Base-by-base conservation (phyloP, 2,113 vertebrate species). In the Glaucomys volans region DNA sequence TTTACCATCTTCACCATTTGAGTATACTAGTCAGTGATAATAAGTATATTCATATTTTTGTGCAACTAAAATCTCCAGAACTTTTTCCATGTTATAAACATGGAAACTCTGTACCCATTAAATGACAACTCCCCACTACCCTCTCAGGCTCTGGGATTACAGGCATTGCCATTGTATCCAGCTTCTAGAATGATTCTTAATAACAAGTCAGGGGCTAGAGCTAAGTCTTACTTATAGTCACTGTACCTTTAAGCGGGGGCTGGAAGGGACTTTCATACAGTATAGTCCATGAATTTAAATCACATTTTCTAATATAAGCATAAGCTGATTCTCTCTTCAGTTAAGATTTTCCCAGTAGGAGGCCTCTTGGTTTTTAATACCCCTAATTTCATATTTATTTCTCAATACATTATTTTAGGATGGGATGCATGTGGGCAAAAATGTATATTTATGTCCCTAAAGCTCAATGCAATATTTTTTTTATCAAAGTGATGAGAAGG, bases 401-500 rank as follows among this genome's bases (percentile, higher is more conserved):
- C 75, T 90, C 83, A 95, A 54, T 94, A 72, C 69, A 89, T 67
- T 94, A 90, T 95, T 95, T 92, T 69, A 86, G 26, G 69, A 12
- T 72, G 20, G 14, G 93, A 67, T 91, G 66, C 52, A 91, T 85
- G 16, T 85, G 44, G 32, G 5, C 40, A 5, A 28, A 64, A 87
- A 84, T 90, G 18, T 62, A 57, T 95, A 89, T 91, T 89, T 94
- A 83, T 95, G 82, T 91, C 88, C 88, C 95, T n/a, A 93, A 96
- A 97, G 4, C 86, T 96, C 93, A 95, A 72, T 40, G 95, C 91
- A 95, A 96, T 97, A 94, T 67, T 83, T 96, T 96, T 93, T 95
- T 69, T 40, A 96, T 90, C 82, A 80, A 91, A 95, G 83, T 89
- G 82, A 91, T 86, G 37, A 94, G 24, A 77, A 26, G 50, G 13